Evolutionary conservation across 1,140 invertebrate species (phyloP).

Genomic region (Tetragonula clypearis): DNA sequence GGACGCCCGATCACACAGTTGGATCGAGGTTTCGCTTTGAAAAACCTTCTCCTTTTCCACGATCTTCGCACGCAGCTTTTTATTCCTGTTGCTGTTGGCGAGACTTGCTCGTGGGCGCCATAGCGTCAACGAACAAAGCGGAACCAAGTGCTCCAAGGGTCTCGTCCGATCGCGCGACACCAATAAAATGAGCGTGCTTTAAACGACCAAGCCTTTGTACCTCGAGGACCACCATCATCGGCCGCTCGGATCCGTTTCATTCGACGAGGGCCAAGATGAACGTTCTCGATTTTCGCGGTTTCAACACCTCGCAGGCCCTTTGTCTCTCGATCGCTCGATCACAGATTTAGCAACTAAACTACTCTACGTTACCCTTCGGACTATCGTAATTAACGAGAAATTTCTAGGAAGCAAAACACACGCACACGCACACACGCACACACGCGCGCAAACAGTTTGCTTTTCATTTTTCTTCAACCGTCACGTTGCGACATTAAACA

Average conservation of each 20-base stretch:
- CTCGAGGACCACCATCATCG: constrained; percentile 69
- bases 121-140: constrained; percentile 56
- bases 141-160: constrained; percentile 55
- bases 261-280: constrained; percentile 49
- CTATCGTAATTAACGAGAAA: background rate
- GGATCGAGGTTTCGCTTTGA: background rate
- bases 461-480: background rate
- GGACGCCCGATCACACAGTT: background rate
- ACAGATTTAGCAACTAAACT: background rate
- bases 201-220: constrained; percentile 67
- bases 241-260: constrained; percentile 50
- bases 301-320: constrained; percentile 43
- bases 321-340: background rate
- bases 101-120: constrained; percentile 36
- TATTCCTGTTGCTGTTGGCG: constrained; percentile 14
- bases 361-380: too few species aligned
- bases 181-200: constrained; percentile 70
- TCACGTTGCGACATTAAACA: background rate
- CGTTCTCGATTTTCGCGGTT: constrained; percentile 67
- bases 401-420: too few species aligned
- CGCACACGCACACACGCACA: background rate
- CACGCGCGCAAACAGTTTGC: background rate
- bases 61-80: background rate
- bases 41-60: background rate
- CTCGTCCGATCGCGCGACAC: constrained; percentile 57